Percentiles rank a stretch among this genome's conserved stretches.
Conservation (phyloP, 1,140 invertebrate genomes). For the Halictus rubicundus region DNA sequence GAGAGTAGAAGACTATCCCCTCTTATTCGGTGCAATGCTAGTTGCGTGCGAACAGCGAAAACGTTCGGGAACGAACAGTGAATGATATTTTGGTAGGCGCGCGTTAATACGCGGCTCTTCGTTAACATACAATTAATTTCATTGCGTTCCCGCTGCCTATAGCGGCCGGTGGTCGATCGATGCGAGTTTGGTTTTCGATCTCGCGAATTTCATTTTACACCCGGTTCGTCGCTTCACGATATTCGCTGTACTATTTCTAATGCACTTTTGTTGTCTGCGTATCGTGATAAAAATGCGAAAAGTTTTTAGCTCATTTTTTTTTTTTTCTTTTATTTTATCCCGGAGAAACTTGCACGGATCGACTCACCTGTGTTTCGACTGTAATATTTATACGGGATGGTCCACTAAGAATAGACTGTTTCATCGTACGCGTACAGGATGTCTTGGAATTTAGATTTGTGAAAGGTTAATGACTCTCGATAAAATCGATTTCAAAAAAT, state of each 20-base stretch:
- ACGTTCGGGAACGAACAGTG: background rate
- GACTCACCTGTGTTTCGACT: constrained; percentile 5
- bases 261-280: background rate
- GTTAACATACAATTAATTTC: background rate
- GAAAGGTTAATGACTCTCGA: background rate
- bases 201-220: too few species aligned
- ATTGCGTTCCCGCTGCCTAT: background rate
- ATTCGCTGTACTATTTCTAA: background rate
- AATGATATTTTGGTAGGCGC: background rate
- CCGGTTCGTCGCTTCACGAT: background rate
- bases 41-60: background rate
- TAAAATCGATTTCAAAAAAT: too few species aligned
- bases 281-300: background rate
- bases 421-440: background rate
- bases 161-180: background rate
- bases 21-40: constrained; percentile 22
- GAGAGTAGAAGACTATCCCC: constrained; percentile 41
- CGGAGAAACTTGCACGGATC: background rate
- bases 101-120: background rate
- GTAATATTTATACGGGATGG: constrained; percentile 34
- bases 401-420: constrained; percentile 18
- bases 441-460: background rate
- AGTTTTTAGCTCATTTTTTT: background rate
- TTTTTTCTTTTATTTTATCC: background rate
- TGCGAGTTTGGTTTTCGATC: background rate